Base-by-base conservation (phyloP, 2,888 invertebrate genomes). In the Proisotoma minuta region DNA sequence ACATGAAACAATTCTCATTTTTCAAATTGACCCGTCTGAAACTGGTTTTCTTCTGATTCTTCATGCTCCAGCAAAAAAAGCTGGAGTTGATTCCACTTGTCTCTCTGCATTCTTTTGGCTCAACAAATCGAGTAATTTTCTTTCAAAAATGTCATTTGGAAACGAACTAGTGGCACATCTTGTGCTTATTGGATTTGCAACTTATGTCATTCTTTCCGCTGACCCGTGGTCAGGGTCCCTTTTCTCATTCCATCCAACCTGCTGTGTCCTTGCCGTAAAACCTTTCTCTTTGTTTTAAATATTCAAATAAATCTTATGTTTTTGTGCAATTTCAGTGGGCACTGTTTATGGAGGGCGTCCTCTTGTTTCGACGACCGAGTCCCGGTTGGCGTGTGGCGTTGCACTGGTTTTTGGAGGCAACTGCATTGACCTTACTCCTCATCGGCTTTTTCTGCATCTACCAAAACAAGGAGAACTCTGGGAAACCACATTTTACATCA, bases 231-330 rank as follows among this genome's bases (percentile, higher is more conserved):
- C 60, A 34, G n/a, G n/a, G n/a, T 65, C 68, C 2, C 50, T 63
- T 15, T 72, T 72, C 47, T 70, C 70, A 2, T 72, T 65, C 63
- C 72, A 72, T 67, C 72, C 72, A 1, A 65, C 70, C 2, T 67
- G 63, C 53, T 70, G 70, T 70, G 34, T 56, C 15, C 20, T 70
- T 20, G 70, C 69, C 22, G 71, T 71, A 67, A 62, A 62, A 34
- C 22, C 12, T 28, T 27, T 12, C 8, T 3, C 20, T 43, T 60
- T 10, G 22, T 15, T 12, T 28, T 12, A 4, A 20, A 18, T 57
- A 2, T 3, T 18, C 24, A 5, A 58, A 27, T 58, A 23, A 29
- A 49, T 23, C n/a, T 27, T 43, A 51, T 23, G 10, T 22, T 59
- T 39, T 20, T 34, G 43, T 24, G n/a, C 20, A n/a, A 22, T 60